Base-by-base conservation (phyloP, 1,140 invertebrate genomes). In the Akabosia matsudoensis region DNA sequence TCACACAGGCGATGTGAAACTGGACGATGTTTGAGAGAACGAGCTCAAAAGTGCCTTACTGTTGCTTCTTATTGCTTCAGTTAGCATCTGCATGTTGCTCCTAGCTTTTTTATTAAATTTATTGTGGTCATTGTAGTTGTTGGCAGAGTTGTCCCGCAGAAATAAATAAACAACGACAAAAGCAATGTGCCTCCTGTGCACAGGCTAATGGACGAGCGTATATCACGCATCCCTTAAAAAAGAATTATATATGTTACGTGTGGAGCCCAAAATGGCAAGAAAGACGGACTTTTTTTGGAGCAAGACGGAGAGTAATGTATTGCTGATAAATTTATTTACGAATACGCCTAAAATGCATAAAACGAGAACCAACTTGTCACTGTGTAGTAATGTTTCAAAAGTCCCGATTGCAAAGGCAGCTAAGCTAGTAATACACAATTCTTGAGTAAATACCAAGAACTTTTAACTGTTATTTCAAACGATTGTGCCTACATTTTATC, bases 21-120 rank as follows among this genome's bases (percentile, higher is more conserved):
- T n/a, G n/a, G n/a, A n/a, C n/a, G n/a, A n/a, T n/a, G n/a, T n/a
- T n/a, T n/a, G n/a, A n/a, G n/a, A n/a, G n/a, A n/a, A n/a, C n/a
- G n/a, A n/a, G n/a, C n/a, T n/a, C n/a, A n/a, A n/a, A 45, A 22
- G 54, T 56, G 54, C 54, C 13, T 56, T 16, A 16, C 22, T 56
- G 3, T 56, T 56, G 7, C 7, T 16, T 56, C 24, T 56, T 56
- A 13, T 56, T 45, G 37, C 37, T 45, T 18, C 7, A 18, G 37
- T 45, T 18, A 18, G 7, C 37, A 10, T 7, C 37, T 45, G 37
- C 37, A 45, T 45, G 54, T 24, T 56, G 14, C 64, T 75, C 51
- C 74, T n/a, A n/a, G n/a, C n/a, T n/a, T n/a, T n/a, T n/a, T 75
- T 75, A 75, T 75, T 75, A 75, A 75, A 75, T 75, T 67, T 75